These are phyloP conservation scores for Nipponia nippon DNA, from an alignment of 2,113 vertebrate genomes.

Conservation along the genomic window DNA sequence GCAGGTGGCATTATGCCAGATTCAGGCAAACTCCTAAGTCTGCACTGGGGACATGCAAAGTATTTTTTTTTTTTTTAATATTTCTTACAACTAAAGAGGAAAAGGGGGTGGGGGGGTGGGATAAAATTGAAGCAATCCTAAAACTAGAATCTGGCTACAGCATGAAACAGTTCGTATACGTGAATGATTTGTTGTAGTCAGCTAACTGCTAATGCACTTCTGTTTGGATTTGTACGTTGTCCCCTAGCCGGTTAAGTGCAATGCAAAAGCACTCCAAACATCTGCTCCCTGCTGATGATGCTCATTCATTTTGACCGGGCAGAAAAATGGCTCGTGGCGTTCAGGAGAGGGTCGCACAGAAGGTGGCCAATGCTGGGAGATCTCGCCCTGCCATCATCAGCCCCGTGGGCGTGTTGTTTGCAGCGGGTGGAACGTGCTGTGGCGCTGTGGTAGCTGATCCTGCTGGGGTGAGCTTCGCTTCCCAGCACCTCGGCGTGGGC, in stretches of 20 bases:
- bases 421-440: background rate
- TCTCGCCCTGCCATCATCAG: background rate
- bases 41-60: background rate
- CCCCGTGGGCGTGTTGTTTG: rapidly evolving
- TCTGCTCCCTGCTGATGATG: background rate
- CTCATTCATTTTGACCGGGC: background rate
- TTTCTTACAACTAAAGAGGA: background rate
- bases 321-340: background rate
- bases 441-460: background rate
- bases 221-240: background rate
- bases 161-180: rapidly evolving
- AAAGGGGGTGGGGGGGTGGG: background rate
- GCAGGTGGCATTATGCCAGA: rapidly evolving
- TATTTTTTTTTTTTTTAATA: too few species aligned
- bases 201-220: background rate
- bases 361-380: background rate
- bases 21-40: rapidly evolving
- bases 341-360: background rate
- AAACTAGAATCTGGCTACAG: background rate
- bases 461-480: background rate
- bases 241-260: background rate
- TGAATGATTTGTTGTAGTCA: background rate
- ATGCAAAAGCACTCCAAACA: background rate
- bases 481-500: rapidly evolving
- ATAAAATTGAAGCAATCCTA: background rate